Conservation (phyloP, 2,888 invertebrate species). For the Leptinotarsa tumamoca region DNA sequence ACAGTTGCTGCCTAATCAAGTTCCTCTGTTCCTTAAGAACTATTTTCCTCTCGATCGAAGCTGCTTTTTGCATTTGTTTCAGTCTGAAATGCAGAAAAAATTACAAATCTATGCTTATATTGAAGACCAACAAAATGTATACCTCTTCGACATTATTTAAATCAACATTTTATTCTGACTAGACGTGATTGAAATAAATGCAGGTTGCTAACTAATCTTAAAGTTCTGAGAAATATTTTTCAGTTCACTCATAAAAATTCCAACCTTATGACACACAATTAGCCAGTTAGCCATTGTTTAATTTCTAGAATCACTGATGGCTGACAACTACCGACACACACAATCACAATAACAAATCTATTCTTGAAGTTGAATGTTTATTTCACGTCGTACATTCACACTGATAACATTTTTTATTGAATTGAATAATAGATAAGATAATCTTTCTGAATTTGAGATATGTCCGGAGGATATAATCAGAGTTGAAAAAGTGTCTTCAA, state of each 20-base stretch:
- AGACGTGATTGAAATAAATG: constrained; percentile 2
- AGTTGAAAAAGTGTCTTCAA: background rate
- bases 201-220: background rate
- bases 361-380: constrained; percentile 16
- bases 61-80: constrained; percentile 69
- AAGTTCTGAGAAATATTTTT: background rate
- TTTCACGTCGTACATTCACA: background rate
- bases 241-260: background rate
- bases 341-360: constrained; percentile 5
- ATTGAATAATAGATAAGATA: constrained; percentile 23
- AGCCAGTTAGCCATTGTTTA: constrained; percentile 19
- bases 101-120: background rate
- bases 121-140: background rate
- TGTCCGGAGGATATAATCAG: background rate
- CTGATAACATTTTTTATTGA: constrained; percentile 24
- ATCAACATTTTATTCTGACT: background rate
- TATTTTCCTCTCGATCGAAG: constrained; percentile 69
- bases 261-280: constrained; percentile 5
- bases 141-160: background rate
- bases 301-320: background rate
- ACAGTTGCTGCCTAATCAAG: constrained; percentile 69
- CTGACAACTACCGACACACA: background rate
- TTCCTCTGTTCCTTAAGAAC: constrained; percentile 69
- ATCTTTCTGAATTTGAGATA: constrained; percentile 4
- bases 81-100: constrained; percentile 59